Conservation (phyloP, 2,888 invertebrate genomes). For the Polydrusus cervinus region DNA sequence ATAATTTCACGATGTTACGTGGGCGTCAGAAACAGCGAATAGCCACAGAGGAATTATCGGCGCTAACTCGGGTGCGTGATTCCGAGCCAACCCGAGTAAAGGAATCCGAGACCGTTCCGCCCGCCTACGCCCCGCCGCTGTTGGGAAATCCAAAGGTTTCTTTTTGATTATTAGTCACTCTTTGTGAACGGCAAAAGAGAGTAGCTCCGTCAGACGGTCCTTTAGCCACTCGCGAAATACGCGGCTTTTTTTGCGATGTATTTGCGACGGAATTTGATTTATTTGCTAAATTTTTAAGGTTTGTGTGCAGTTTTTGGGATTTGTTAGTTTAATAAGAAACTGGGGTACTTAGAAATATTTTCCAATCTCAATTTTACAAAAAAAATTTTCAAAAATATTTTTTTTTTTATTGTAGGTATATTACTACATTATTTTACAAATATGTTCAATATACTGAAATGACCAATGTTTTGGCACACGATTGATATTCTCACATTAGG, state of each 20-base stretch:
- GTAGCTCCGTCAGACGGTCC: slow-evolving; percentile 32
- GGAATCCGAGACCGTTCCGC: slow-evolving; percentile 63
- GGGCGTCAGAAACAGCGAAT: slow-evolving; percentile 68
- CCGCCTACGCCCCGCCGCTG: slow-evolving; percentile 66
- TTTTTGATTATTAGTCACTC: slow-evolving; percentile 66
- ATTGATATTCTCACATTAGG: too few species aligned
- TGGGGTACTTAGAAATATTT: neutral
- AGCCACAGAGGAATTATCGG: slow-evolving; percentile 64
- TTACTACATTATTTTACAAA: too few species aligned
- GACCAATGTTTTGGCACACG: too few species aligned
- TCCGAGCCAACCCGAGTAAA: slow-evolving; percentile 67
- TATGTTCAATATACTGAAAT: too few species aligned
- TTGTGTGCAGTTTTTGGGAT: slow-evolving; percentile 34
- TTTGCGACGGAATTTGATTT: neutral
- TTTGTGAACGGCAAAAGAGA: slow-evolving; percentile 60
- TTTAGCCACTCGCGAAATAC: slow-evolving; percentile 38
- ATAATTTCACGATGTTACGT: slow-evolving; percentile 64
- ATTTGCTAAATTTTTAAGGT: slow-evolving; percentile 31
- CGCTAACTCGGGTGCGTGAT: slow-evolving; percentile 66
- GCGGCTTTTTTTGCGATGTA: slow-evolving; percentile 33
- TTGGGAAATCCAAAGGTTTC: slow-evolving; percentile 57
- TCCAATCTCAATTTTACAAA: neutral
- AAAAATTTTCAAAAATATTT: too few species aligned
- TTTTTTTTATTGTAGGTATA: neutral
- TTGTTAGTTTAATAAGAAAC: slow-evolving; percentile 6